Evolutionary conservation across 2,113 vertebrate genomes (phyloP).

Genomic region (Amphilophus citrinellus): DNA sequence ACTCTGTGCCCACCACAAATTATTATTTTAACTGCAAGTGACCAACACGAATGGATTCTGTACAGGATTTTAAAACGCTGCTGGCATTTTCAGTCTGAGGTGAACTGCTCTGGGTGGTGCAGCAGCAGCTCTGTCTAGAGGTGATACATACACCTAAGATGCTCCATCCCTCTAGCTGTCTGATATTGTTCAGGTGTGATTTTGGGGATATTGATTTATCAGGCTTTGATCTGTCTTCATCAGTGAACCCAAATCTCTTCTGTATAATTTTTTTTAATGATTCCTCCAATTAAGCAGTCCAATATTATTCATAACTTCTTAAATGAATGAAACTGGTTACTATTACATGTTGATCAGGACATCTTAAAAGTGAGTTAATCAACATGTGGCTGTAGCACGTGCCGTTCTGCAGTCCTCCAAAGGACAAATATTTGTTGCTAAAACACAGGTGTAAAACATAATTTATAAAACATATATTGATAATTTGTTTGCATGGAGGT

Average conservation of each 20-base stretch:
- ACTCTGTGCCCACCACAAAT: too few species aligned
- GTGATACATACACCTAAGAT: background rate
- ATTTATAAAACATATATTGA: background rate
- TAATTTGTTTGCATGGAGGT: background rate
- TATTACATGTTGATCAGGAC: too few species aligned
- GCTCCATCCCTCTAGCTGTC: background rate
- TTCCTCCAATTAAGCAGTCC: too few species aligned
- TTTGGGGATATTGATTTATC: conserved; percentile 10
- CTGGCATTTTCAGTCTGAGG: background rate
- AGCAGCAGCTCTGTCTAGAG: background rate
- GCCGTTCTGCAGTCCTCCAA: background rate
- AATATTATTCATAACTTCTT: too few species aligned
- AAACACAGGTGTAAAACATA: too few species aligned
- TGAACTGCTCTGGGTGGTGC: background rate
- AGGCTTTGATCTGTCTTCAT: conserved; percentile 6
- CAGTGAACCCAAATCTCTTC: background rate
- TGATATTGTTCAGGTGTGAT: background rate
- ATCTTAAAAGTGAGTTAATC: too few species aligned
- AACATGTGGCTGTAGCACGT: background rate
- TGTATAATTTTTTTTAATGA: background rate
- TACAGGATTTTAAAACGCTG: too few species aligned
- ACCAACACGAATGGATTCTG: too few species aligned
- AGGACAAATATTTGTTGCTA: background rate
- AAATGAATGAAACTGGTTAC: too few species aligned
- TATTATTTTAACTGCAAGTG: too few species aligned